A percentile compares a stretch with the other conserved stretches of the same genome.
Evolutionary conservation across 2,888 invertebrate species (phyloP).

Genomic region (Pyralis farinalis): DNA sequence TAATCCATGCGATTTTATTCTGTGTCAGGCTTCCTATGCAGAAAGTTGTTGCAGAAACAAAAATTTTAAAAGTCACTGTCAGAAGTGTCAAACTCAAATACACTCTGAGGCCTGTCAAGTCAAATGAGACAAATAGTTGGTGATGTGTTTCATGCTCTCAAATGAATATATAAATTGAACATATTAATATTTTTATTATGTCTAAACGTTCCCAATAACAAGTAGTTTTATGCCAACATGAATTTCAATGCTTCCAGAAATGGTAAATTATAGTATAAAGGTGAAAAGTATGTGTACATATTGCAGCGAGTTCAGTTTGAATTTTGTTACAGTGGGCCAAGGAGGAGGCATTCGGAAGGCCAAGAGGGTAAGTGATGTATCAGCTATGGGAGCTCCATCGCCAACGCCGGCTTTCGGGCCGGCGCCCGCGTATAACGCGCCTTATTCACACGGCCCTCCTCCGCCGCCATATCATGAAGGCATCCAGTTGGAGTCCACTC

Average conservation of each 20-base stretch:
- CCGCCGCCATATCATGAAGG: slow-evolving; percentile 62
- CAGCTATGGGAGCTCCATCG: slow-evolving; percentile 83
- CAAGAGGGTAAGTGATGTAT: slow-evolving; percentile 86
- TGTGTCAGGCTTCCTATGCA: no score
- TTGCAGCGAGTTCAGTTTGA: slow-evolving; percentile 6
- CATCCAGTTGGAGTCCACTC: slow-evolving; percentile 55
- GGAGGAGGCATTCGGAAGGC: slow-evolving; percentile 75
- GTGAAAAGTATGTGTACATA: not conserved
- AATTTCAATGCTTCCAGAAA: slow-evolving; percentile 77
- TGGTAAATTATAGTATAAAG: slow-evolving; percentile 38
- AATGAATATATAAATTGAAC: slow-evolving; percentile 35
- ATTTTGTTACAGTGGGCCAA: slow-evolving; percentile 47
- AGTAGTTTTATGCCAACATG: slow-evolving; percentile 38
- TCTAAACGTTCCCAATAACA: slow-evolving; percentile 30
- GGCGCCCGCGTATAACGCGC: slow-evolving; percentile 39
- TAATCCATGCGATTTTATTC: no score
- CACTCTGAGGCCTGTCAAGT: slow-evolving; percentile 14
- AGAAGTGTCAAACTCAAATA: slow-evolving; percentile 11
- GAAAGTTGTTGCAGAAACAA: slow-evolving; percentile 6
- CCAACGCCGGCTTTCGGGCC: slow-evolving; percentile 53
- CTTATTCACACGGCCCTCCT: slow-evolving; percentile 44
- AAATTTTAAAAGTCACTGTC: not conserved
- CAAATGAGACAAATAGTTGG: slow-evolving; percentile 43
- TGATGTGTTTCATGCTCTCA: slow-evolving; percentile 64
- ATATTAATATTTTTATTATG: slow-evolving; percentile 49